Conservation (phyloP, 2,113 vertebrate genomes). For the Gnathonemus echidnorhynchus region DNA sequence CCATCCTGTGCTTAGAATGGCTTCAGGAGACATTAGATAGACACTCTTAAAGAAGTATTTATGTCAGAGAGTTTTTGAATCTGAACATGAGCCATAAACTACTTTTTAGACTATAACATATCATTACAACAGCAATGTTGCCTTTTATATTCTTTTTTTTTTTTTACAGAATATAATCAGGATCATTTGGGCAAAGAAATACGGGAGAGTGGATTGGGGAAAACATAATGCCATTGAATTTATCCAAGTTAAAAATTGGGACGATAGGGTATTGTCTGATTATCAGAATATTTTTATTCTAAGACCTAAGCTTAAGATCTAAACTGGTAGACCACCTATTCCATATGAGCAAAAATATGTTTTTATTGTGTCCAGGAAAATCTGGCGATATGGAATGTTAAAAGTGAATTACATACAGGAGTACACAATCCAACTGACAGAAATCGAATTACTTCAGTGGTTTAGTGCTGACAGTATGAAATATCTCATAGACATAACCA, state of each 20-base stretch:
- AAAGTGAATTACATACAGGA: background rate
- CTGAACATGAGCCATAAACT: background rate
- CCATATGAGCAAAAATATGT: background rate
- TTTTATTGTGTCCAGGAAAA: background rate
- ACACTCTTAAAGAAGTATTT: background rate
- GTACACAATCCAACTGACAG: background rate
- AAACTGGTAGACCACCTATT: background rate
- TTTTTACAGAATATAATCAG: background rate
- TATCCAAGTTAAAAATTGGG: background rate
- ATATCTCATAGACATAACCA: background rate
- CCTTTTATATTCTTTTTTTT: background rate
- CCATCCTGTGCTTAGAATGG: background rate
- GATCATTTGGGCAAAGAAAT: background rate
- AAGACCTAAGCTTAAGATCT: background rate
- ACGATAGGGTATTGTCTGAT: background rate
- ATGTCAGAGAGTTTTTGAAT: background rate
- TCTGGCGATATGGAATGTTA: background rate
- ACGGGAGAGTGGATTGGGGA: background rate
- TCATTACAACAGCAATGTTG: background rate
- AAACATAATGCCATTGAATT: background rate
- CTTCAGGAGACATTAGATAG: background rate
- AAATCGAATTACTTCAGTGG: background rate
- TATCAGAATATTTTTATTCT: background rate
- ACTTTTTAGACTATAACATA: background rate
- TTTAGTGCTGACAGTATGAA: background rate